Conservation (phyloP, 2,888 invertebrate species). For the Eristalis intricaria region DNA sequence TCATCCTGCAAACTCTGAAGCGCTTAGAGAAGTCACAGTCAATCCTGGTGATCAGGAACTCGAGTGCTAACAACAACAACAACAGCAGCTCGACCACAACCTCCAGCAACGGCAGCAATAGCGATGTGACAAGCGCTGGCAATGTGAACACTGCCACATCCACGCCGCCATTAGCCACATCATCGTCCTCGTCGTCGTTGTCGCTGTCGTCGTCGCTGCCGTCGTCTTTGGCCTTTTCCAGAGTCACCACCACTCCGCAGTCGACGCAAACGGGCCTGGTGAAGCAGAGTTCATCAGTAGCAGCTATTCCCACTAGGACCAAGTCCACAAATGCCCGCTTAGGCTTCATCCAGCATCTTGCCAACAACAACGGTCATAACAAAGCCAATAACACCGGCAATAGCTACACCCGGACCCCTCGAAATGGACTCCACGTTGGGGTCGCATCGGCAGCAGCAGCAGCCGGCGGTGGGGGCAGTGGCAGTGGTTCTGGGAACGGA, state of each 20-base stretch:
- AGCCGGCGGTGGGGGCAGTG: constrained; percentile 42
- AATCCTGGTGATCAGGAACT: constrained; percentile 80
- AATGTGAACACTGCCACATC: constrained; percentile 71
- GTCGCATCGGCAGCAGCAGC: constrained; percentile 58
- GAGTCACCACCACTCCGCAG: constrained; percentile 68
- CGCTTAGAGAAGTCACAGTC: constrained; percentile 81
- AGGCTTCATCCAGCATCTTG: constrained; percentile 65
- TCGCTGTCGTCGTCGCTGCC: constrained; percentile 37
- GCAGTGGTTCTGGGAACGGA: constrained; percentile 52
- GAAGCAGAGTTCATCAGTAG: constrained; percentile 67
- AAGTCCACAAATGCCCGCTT: constrained; percentile 64
- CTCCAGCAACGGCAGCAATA: constrained; percentile 26
- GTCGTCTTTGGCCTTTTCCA: constrained; percentile 67
- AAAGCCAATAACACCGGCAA: constrained; percentile 74
- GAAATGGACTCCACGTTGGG: constrained; percentile 70
- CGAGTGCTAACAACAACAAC: constrained; percentile 74
- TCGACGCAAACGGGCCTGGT: constrained; percentile 67
- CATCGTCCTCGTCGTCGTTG: constrained; percentile 51
- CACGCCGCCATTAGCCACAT: constrained; percentile 70
- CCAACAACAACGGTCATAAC: constrained; percentile 72
- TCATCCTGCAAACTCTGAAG: constrained; percentile 81
- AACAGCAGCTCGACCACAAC: constrained; percentile 72
- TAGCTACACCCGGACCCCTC: constrained; percentile 73
- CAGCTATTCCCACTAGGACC: constrained; percentile 69
- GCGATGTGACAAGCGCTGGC: constrained; percentile 68